Base-by-base conservation (phyloP, 2,113 vertebrate species). In the Crypturellus undulatus region DNA sequence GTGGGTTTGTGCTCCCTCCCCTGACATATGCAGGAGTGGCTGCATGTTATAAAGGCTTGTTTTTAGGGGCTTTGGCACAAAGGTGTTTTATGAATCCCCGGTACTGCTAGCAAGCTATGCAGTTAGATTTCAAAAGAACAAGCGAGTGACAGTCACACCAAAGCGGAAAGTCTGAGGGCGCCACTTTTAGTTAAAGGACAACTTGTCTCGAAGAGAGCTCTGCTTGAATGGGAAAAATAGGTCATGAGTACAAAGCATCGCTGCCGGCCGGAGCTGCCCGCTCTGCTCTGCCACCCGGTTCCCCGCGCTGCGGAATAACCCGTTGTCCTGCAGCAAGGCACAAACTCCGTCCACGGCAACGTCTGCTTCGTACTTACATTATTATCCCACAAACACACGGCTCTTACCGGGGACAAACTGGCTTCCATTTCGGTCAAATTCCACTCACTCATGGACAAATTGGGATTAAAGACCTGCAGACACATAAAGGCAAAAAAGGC, bases 371-470 rank as follows among this genome's bases (percentile, higher is more conserved):
- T 4, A 12, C 63, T 15, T 32, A 38, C 32, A 51, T 43, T 3
- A 8, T 36, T 15, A 22, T 54, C 40, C 69, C 75, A 84, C 59
- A 89, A 79, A 87, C 6, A 7, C 6, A 9, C 0, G 0, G 43
- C 64, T 76, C 99, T 98, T 97, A 99, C 99, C 93, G 98, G 98
- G 97, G 98, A 98, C 80, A 99, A 97, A 89, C 96, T 98, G 84
- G 98, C 96, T 91, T 99, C 98, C 97, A 99, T 97, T 72, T 99
- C 98, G 82, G 98, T 96, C 96, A 99, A 96, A 97, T 98, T 99
- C 99, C 99, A 99, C 85, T 99, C 99, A 73, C 94, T 98, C 86
- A 98, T 84, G 92, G 98, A 97, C 63, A 99, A 97, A 95, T 70
- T 98, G 24, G 99, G 95, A 91, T 97, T 98, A 96, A 99, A 99